Percentiles rank a stretch among this genome's conserved stretches.
phyloP scores from a whole-genome alignment of 2,113 vertebrate genomes.

The Tapirus terrestris region DNA sequence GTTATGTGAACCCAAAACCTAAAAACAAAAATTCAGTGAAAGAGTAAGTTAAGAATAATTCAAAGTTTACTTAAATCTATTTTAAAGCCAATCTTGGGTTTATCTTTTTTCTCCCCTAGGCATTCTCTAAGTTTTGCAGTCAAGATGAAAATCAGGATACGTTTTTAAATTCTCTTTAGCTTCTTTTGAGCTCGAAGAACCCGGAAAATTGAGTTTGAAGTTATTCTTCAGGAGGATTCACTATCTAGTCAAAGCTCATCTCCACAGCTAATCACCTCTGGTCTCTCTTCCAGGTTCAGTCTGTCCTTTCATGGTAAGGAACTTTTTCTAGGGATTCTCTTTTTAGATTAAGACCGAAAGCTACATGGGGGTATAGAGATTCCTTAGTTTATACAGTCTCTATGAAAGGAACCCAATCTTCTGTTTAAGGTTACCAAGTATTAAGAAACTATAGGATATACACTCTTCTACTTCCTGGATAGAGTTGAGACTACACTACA shows the following conservation, averaged over 20 bases:
- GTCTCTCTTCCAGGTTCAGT: background rate
- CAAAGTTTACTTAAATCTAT: background rate
- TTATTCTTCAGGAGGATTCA: background rate
- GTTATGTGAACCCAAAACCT: background rate
- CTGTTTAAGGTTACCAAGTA: background rate
- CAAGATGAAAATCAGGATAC: background rate
- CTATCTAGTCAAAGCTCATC: background rate
- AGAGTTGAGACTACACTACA: background rate
- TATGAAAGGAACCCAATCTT: background rate
- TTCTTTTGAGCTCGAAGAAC: conserved; percentile 5
- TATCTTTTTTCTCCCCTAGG: conserved; percentile 15
- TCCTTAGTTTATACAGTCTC: background rate
- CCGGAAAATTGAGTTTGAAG: background rate
- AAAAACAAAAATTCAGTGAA: background rate
- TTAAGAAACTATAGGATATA: background rate
- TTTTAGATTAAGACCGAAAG: background rate
- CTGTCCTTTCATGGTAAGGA: background rate
- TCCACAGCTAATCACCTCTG: background rate
- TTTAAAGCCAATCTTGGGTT: background rate
- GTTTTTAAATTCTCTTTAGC: background rate
- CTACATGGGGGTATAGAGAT: background rate
- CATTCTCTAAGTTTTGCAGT: background rate
- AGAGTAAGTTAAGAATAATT: background rate
- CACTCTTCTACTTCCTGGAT: background rate
- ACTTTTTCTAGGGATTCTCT: background rate